Evolutionary conservation across 2,797 vertebrate genomes (phyloP), one percentile per base, ranked within the genome.

Genomic region (Argentina silus): DNA sequence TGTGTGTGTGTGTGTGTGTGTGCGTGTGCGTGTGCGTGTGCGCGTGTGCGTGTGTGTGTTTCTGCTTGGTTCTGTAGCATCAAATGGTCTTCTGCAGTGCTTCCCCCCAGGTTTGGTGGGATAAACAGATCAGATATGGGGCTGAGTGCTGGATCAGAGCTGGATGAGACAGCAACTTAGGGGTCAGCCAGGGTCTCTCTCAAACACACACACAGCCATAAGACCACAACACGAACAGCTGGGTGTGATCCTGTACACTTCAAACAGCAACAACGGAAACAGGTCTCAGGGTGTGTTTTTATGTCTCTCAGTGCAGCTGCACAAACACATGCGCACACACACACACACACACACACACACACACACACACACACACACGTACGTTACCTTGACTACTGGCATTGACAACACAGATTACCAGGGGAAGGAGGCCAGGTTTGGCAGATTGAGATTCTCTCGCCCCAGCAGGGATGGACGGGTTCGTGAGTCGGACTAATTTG

Each of bases 401-500:
- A 12, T 42, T 15, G 69, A 75, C 51, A 14, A 69, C 70, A 78
- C 63, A 56, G 60, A 83, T 62, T 64, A 44, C 56, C 55, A 42
- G 36, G 10, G 72, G 69, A 74, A 45, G 42, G 36, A 36, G 45
- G 23, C 67, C 47, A 15, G 43, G 17, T 17, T 68, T 78, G 69
- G 78, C 78, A 74, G 59, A 71, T 69, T 27, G 72, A 78, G 59
- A 72, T 56, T 23, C 56, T 63, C 48, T 48, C 10, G 27, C 63
- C 15, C 15, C 48, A 45, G 47, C 51, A 55, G 71, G 56, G 74
- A 75, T 23, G 67, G 69, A 81, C 84, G 85, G 87, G 83, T 91
- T 79, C 67, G 86, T 81, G 76, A 83, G 80, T 85, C 74, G 15
- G 69, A 73, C 80, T 91, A 88, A 90, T 93, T 91, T 87, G 82